Evolutionary conservation across 1,140 invertebrate species (phyloP).

Genomic region (Zaprionus capensis): DNA sequence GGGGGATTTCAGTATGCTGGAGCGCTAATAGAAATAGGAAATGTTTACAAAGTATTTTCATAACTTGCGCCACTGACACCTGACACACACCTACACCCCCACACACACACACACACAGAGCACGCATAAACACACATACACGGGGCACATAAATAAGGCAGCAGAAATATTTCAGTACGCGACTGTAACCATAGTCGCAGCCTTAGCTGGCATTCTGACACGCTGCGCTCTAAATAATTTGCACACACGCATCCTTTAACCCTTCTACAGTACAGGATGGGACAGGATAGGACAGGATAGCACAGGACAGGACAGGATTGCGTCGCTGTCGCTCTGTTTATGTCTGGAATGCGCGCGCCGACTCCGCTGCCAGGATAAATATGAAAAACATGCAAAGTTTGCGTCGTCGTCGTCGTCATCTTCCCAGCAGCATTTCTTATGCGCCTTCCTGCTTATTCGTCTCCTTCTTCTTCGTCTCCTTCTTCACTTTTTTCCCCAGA

Average conservation of each 20-base stretch:
- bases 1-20: conserved; percentile 33
- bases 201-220: conserved; percentile 69
- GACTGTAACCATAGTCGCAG: conserved; percentile 32
- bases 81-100: conserved; percentile 60
- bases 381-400: conserved; percentile 78
- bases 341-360: conserved; percentile 48
- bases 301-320: conserved; percentile 19
- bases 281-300: background rate
- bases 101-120: conserved; percentile 41
- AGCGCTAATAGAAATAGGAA: conserved; percentile 82
- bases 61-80: conserved; percentile 81
- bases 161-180: conserved; percentile 64
- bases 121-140: background rate
- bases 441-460: conserved; percentile 30
- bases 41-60: conserved; percentile 84
- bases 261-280: conserved; percentile 39
- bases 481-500: conserved; percentile 19
- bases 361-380: conserved; percentile 65
- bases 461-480: background rate
- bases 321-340: conserved; percentile 43
- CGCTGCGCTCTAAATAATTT: conserved; percentile 78
- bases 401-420: conserved; percentile 13
- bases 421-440: conserved; percentile 74
- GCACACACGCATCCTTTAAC: conserved; percentile 68
- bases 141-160: conserved; percentile 69